Conservation (phyloP, 2,113 vertebrate genomes). For the Pithys albifrons region DNA sequence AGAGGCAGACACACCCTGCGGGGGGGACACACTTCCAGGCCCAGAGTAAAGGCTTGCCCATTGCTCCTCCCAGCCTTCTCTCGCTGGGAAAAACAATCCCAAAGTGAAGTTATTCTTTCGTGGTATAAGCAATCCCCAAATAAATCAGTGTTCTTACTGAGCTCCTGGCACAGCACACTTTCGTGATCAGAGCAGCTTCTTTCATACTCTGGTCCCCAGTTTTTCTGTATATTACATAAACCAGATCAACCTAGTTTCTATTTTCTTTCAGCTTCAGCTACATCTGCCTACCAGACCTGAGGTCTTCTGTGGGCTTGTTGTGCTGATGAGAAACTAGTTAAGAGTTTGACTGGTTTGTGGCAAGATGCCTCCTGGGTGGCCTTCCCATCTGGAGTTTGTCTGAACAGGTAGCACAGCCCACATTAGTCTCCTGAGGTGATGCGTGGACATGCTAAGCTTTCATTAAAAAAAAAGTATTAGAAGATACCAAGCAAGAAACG, state of each 20-base stretch:
- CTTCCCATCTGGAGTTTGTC: constrained; percentile 41
- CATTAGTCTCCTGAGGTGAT: constrained; percentile 11
- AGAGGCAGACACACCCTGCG: constrained; percentile 37
- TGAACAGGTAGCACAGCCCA: constrained; percentile 50
- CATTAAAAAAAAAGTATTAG: neutral
- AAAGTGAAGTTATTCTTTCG: constrained; percentile 39
- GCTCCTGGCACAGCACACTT: neutral
- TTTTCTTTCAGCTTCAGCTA: constrained; percentile 29
- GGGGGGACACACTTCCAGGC: constrained; percentile 9
- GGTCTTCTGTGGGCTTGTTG: neutral
- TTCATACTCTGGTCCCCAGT: neutral
- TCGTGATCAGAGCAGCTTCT: constrained; percentile 29
- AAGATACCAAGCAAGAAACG: neutral
- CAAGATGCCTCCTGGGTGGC: constrained; percentile 45
- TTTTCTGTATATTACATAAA: constrained; percentile 25
- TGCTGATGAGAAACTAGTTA: constrained; percentile 25
- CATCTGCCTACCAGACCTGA: constrained; percentile 59
- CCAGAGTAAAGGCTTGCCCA: constrained; percentile 32
- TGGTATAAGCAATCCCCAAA: constrained; percentile 24
- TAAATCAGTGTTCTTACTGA: constrained; percentile 29
- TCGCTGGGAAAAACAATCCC: constrained; percentile 57
- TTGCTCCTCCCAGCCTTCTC: constrained; percentile 47
- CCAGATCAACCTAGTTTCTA: constrained; percentile 45
- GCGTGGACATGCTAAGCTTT: constrained; percentile 17
- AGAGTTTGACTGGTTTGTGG: neutral